Conservation (phyloP, 2,113 vertebrate genomes). For the Salvelinus fontinalis region DNA sequence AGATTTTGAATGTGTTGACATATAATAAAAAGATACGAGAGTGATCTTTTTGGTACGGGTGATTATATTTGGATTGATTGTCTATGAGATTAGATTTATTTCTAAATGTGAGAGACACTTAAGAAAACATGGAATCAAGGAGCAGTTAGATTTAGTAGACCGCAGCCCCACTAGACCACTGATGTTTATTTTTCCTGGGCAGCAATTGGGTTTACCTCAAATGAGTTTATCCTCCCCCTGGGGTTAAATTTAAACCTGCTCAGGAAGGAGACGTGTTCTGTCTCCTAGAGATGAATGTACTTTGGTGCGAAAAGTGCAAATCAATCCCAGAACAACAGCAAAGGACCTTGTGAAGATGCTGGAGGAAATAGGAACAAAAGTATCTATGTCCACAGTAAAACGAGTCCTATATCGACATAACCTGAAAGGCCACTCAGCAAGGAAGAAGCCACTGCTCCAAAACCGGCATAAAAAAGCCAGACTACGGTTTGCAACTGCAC, state of each 20-base stretch:
- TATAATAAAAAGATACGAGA: slow-evolving; percentile 51
- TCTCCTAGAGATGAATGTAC: too few species aligned
- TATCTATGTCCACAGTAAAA: too few species aligned
- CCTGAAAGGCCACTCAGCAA: too few species aligned
- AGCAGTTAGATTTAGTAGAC: slow-evolving; percentile 43
- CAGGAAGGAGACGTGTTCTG: too few species aligned
- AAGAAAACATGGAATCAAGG: slow-evolving; percentile 54
- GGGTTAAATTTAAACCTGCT: slow-evolving; percentile 26
- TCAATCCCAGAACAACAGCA: too few species aligned
- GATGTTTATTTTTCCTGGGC: slow-evolving; percentile 62
- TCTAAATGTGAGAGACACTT: slow-evolving; percentile 45
- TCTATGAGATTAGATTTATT: slow-evolving; percentile 48
- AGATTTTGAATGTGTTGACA: slow-evolving; percentile 32
- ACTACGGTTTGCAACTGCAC: too few species aligned
- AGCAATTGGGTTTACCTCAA: slow-evolving; percentile 41
- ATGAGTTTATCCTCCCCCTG: slow-evolving; percentile 62
- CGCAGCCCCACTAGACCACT: slow-evolving; percentile 34
- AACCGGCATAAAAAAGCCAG: too few species aligned
- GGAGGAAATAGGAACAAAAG: too few species aligned
- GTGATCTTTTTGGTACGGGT: slow-evolving; percentile 41
- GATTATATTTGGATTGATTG: slow-evolving; percentile 42
- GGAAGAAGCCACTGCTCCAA: too few species aligned
- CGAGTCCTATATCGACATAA: too few species aligned
- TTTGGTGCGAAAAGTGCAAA: too few species aligned
- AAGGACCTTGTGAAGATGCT: too few species aligned